Evolutionary conservation across 30 jellyfish, hydroid and myxozoan species (phyloP).

Genomic region (Sanderia malayensis): DNA sequence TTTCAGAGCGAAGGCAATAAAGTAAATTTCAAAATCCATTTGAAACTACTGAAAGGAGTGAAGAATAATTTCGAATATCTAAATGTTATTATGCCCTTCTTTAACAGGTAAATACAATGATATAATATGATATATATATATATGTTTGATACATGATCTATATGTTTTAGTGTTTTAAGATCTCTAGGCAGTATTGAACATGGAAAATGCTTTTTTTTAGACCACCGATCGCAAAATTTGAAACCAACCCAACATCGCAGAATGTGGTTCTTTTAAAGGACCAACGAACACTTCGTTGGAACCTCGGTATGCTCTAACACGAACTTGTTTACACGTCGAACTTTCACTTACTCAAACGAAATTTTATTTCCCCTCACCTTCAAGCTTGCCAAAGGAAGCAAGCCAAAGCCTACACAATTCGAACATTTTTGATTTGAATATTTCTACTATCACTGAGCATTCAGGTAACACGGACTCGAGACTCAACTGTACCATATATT

Average conservation of each 20-base stretch:
- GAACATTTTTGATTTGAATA: not conserved
- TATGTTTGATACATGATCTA: not conserved
- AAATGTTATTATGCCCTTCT: constrained; percentile 71
- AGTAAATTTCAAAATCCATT: constrained; percentile 58
- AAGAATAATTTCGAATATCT: constrained; percentile 65
- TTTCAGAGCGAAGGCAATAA: constrained; percentile 44
- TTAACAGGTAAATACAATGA: constrained; percentile 64
- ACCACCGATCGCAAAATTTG: constrained; percentile 15
- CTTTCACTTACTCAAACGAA: not conserved
- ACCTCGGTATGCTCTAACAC: constrained; percentile 13
- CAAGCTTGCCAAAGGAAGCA: not conserved
- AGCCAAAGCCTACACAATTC: not conserved
- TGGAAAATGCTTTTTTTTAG: constrained; percentile 7
- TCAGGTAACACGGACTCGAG: not conserved
- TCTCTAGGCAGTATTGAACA: not conserved
- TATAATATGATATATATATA: not conserved
- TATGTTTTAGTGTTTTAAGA: not conserved
- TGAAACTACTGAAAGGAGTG: constrained; percentile 53
- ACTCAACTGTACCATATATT: too few species aligned
- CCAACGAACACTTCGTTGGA: constrained; percentile 25
- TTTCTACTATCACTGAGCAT: not conserved
- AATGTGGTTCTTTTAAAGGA: constrained; percentile 16
- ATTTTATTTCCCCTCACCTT: not conserved
- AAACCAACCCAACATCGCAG: constrained; percentile 2
- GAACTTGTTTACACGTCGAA: too few species aligned